Base-by-base conservation (phyloP, 2,797 vertebrate species). In the Pipistrellus kuhlii region DNA sequence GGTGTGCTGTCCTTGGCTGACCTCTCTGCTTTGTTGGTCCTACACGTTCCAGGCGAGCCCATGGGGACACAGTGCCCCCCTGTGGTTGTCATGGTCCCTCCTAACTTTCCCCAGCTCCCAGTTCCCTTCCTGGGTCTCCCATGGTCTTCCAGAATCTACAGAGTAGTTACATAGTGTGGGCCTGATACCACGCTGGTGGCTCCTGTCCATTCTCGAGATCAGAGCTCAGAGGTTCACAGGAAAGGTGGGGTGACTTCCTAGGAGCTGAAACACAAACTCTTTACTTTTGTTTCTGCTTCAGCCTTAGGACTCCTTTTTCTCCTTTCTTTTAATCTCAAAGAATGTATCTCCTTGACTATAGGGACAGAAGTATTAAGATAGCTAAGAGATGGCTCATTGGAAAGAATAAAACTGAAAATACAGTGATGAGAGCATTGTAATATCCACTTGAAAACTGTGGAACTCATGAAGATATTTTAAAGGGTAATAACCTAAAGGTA, bases 41-140 rank as follows among this genome's bases (percentile, higher is more conserved):
- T 32, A 6, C 12, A 32, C 27, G 21, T 11, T 93, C 35, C 46
- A 38, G 57, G 80, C 23, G 8, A 69, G 71, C 25, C 41, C 46
- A 20, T 21, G 72, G 85, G 84, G 53, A 85, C 44, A 30, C 83
- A 96, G 94, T 83, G 94, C 97, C 95, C 30, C 77, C 96, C 48
- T 88, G 97, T 96, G 96, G 95, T 84, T 41, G 35, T 15, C 59
- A 38, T 55, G 35, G 15, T 64, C 20, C 53, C 68, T 48, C 30
- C 35, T 83, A n/a, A 18, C 27, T 71, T 93, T 44, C 13, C 25
- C 4, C 12, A 30, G 48, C 18, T 75, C 35, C 27, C 21, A 55
- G 44, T 8, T 84, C 71, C 46, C 21, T 44, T 68, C 48, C 35
- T 30, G 6, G 75, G 17, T 59, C 30, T 68, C 64, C 6, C 9